These are phyloP conservation scores for Zootoca vivipara DNA, from an alignment of 2,113 vertebrate species.

Conservation along the genomic window DNA sequence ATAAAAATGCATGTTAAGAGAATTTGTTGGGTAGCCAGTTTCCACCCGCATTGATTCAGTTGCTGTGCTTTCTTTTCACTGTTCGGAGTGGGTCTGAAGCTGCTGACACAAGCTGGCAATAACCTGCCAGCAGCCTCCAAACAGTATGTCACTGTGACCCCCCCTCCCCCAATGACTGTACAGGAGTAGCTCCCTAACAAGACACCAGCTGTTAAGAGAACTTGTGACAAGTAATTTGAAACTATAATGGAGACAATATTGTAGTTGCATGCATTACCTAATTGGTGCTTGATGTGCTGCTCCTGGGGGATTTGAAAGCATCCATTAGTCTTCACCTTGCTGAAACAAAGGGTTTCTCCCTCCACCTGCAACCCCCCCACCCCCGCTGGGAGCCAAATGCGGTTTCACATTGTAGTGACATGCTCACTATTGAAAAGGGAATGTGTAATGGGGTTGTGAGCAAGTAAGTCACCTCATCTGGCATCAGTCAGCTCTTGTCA, in stretches of 20 bases:
- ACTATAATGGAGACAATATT: neutral
- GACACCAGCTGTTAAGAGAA: conserved; percentile 20
- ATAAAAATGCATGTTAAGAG: neutral
- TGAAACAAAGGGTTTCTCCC: conserved; percentile 30
- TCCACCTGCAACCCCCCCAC: conserved; percentile 9
- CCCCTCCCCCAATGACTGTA: neutral
- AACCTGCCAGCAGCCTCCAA: conserved; percentile 35
- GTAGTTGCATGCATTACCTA: conserved; percentile 35
- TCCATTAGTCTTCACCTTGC: conserved; percentile 33
- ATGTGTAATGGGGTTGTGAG: conserved; percentile 8
- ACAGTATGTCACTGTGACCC: conserved; percentile 32
- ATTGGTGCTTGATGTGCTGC: neutral
- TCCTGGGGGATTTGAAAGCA: neutral
- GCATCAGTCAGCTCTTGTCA: neutral
- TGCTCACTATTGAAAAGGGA: neutral
- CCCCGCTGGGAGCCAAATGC: conserved; percentile 14
- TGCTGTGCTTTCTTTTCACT: conserved; percentile 12
- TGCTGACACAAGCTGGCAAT: conserved; percentile 18
- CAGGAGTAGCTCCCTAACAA: neutral
- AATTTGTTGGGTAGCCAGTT: neutral
- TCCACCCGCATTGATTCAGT: conserved; percentile 37
- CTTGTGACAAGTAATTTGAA: conserved; percentile 25
- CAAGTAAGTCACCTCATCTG: conserved; percentile 9
- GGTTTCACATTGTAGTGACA: neutral
- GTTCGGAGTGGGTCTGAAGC: neutral